Evolutionary conservation across 2,797 vertebrate genomes (phyloP).

Genomic region (Chiloscyllium punctatum): DNA sequence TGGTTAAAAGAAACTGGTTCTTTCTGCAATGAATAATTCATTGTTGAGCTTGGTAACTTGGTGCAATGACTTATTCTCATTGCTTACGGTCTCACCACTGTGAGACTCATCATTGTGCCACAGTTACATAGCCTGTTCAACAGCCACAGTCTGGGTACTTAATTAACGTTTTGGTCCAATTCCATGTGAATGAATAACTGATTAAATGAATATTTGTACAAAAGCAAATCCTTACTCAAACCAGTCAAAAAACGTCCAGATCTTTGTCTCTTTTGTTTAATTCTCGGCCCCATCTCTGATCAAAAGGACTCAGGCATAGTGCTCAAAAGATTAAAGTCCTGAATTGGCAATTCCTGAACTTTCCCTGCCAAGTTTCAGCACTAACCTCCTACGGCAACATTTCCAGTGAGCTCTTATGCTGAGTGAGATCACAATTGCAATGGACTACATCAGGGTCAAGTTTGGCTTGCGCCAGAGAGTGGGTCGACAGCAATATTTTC

Average conservation of each 20-base stretch:
- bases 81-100: conserved; percentile 13
- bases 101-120: conserved; percentile 12
- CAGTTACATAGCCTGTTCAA: background rate
- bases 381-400: background rate
- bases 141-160: background rate
- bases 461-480: background rate
- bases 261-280: conserved; percentile 13
- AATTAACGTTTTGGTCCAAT: conserved; percentile 4
- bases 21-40: conserved; percentile 23
- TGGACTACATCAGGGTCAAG: background rate
- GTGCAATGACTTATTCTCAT: background rate
- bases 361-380: conserved; percentile 12
- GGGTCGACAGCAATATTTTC: background rate
- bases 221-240: conserved; percentile 26
- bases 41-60: background rate
- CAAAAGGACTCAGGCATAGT: background rate
- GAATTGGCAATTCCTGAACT: conserved; percentile 6
- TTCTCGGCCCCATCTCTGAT: background rate
- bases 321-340: conserved; percentile 11
- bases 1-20: background rate
- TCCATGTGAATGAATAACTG: background rate
- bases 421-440: background rate
- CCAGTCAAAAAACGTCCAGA: background rate
- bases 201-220: conserved; percentile 22
- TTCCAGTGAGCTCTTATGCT: background rate